Evolutionary conservation across 2,888 invertebrate species (phyloP).

Genomic region (Scelioninae gen. 1): DNA sequence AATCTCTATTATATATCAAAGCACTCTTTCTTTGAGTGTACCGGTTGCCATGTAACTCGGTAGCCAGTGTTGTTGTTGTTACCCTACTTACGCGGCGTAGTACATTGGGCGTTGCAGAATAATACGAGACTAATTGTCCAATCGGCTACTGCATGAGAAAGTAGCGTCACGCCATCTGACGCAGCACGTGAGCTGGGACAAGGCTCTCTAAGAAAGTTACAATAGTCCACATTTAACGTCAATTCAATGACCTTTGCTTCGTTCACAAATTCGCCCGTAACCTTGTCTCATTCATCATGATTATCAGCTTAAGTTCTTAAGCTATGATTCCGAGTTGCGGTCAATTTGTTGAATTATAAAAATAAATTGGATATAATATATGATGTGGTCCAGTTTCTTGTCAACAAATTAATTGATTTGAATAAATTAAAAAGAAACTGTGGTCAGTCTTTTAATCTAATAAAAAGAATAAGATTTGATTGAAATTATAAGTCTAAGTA

Average conservation of each 20-base stretch:
- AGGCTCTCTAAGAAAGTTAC: slow-evolving; percentile 69
- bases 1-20: slow-evolving; percentile 6
- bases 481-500: no score
- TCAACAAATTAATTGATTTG: no score
- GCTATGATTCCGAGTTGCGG: neutral
- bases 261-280: slow-evolving; percentile 25
- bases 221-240: slow-evolving; percentile 53
- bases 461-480: no score
- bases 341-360: no score
- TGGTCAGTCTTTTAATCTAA: no score
- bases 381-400: no score
- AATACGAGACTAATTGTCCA: slow-evolving; percentile 69
- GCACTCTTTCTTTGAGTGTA: slow-evolving; percentile 10
- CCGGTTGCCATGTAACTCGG: slow-evolving; percentile 35
- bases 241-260: slow-evolving; percentile 38
- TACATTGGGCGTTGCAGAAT: slow-evolving; percentile 67
- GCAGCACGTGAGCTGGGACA: slow-evolving; percentile 69
- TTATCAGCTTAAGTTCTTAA: slow-evolving; percentile 13
- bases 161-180: slow-evolving; percentile 69
- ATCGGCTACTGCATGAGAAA: slow-evolving; percentile 66
- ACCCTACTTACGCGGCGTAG: slow-evolving; percentile 57
- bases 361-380: no score
- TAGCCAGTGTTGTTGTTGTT: slow-evolving; percentile 63
- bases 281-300: slow-evolving; percentile 26
- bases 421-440: no score